phyloP scores from a whole-genome alignment of 2,888 invertebrate species.

The Cryptops parisi region DNA sequence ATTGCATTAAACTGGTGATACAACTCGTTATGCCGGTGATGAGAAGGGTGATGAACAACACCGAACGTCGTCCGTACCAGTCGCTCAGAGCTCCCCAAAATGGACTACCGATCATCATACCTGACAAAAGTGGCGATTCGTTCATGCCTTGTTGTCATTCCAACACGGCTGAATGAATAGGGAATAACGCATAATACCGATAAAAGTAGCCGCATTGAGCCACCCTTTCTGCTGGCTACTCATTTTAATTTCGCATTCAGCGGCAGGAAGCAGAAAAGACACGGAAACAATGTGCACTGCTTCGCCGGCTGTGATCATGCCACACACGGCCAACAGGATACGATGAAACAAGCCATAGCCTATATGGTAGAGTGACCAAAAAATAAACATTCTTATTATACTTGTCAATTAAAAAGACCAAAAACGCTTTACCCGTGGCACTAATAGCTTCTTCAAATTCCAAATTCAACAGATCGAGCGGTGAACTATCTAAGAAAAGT shows the following conservation, averaged over 20 bases:
- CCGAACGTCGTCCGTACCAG: slow-evolving; percentile 68
- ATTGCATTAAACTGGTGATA: not conserved
- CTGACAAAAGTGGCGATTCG: too few species aligned
- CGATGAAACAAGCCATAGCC: slow-evolving; percentile 83
- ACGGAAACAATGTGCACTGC: slow-evolving; percentile 54
- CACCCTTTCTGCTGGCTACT: slow-evolving; percentile 28
- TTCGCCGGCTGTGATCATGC: slow-evolving; percentile 75
- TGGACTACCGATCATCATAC: slow-evolving; percentile 91
- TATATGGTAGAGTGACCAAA: too few species aligned
- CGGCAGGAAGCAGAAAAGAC: slow-evolving; percentile 68
- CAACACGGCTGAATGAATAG: not conserved
- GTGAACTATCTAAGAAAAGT: too few species aligned
- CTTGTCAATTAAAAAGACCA: too few species aligned
- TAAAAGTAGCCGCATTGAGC: slow-evolving; percentile 30
- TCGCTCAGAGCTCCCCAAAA: slow-evolving; percentile 86
- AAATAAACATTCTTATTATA: too few species aligned
- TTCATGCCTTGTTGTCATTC: not conserved
- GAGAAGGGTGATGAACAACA: slow-evolving; percentile 74
- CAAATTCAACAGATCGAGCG: too few species aligned
- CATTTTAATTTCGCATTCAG: slow-evolving; percentile 30
- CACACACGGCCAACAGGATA: slow-evolving; percentile 74
- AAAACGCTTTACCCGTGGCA: too few species aligned
- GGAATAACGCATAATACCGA: slow-evolving; percentile 23
- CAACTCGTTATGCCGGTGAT: slow-evolving; percentile 76
- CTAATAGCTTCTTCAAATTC: too few species aligned